Conservation (phyloP, 2,113 vertebrate genomes). For the Acrocephalus arundinaceus region DNA sequence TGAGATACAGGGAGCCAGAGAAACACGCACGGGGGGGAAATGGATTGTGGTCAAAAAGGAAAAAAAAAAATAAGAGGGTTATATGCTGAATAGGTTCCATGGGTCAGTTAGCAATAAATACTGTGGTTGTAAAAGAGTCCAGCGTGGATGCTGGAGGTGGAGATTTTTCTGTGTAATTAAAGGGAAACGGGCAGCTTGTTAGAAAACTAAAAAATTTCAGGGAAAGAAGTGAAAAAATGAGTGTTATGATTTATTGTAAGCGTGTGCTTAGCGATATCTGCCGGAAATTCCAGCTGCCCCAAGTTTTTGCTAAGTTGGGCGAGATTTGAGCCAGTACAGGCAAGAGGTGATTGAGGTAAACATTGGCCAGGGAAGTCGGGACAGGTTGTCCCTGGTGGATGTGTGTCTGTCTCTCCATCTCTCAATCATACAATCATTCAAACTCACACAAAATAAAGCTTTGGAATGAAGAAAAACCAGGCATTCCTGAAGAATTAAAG, state of each 20-base stretch:
- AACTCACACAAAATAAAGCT: background rate
- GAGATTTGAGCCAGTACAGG: background rate
- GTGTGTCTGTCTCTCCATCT: background rate
- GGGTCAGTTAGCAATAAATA: conserved; percentile 67
- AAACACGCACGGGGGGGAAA: conserved; percentile 64
- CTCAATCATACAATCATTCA: background rate
- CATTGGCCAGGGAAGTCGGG: background rate
- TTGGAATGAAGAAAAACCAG: background rate
- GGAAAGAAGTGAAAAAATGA: background rate
- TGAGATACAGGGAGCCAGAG: conserved; percentile 66
- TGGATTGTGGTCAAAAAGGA: conserved; percentile 70
- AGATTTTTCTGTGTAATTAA: background rate
- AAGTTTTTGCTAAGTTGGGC: background rate
- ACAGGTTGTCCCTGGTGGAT: background rate
- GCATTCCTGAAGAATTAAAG: background rate
- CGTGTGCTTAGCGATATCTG: background rate
- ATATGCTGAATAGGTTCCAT: conserved; percentile 51
- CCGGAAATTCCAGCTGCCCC: background rate
- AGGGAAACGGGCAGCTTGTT: background rate
- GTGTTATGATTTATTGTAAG: background rate
- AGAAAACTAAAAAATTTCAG: conserved; percentile 1
- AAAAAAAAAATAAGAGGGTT: background rate
- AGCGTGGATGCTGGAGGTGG: background rate
- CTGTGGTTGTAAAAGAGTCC: conserved; percentile 47
- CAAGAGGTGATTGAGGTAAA: background rate